Evolutionary conservation across 2,113 vertebrate genomes (phyloP).

Genomic region (Pao palembangensis): DNA sequence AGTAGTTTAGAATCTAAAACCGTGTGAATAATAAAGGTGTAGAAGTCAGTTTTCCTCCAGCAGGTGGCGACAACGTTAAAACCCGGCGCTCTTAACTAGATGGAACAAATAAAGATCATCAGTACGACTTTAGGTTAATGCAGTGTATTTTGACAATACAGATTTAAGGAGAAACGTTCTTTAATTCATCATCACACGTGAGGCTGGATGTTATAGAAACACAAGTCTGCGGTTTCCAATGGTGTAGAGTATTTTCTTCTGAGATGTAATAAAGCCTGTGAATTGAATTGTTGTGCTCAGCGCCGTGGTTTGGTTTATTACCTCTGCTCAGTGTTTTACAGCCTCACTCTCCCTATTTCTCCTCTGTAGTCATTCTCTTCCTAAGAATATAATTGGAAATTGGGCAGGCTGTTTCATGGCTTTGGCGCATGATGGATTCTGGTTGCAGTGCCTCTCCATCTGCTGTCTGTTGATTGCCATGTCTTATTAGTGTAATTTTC

Average conservation of each 20-base stretch:
- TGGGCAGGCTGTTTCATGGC: conserved; percentile 16
- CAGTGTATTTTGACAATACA: too few relatives aligned
- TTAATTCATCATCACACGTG: neutral
- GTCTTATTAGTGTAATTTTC: conserved; percentile 19
- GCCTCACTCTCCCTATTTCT: conserved; percentile 9
- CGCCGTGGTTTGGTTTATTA: conserved; percentile 8
- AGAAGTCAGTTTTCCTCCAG: too few relatives aligned
- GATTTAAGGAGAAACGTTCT: neutral
- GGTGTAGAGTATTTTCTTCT: neutral
- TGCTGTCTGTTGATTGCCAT: conserved; percentile 27
- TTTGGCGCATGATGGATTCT: conserved; percentile 32
- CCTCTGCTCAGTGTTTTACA: conserved; percentile 2
- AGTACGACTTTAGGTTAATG: neutral
- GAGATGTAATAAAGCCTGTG: neutral
- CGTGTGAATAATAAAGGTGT: too few relatives aligned
- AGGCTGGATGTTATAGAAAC: neutral
- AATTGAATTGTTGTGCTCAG: too few relatives aligned
- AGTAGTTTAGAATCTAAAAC: too few relatives aligned
- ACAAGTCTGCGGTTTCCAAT: neutral
- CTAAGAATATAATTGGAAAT: conserved; percentile 33
- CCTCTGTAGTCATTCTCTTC: conserved; percentile 2
- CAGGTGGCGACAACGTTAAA: too few relatives aligned
- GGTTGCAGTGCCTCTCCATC: conserved; percentile 41
- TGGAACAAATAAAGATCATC: too few relatives aligned
- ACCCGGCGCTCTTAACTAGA: too few relatives aligned